These are phyloP conservation scores for Argyrosomus japonicus DNA, from an alignment of 2,113 vertebrate genomes.

Conservation along the genomic window DNA sequence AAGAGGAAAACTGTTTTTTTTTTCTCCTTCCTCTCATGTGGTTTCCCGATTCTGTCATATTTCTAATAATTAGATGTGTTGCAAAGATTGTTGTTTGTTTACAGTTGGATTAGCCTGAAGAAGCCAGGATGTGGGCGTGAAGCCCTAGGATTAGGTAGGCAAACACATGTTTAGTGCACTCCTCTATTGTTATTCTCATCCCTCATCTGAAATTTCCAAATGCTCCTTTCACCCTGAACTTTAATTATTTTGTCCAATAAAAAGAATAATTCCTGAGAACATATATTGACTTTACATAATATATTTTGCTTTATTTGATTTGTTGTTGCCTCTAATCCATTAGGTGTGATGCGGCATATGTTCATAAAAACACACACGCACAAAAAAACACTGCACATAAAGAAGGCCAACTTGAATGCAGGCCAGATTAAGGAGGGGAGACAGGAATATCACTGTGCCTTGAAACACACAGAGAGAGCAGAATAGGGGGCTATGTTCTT, in stretches of 20 bases:
- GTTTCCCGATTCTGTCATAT: slow-evolving; percentile 49
- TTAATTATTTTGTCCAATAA: slow-evolving; percentile 15
- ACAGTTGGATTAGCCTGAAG: slow-evolving; percentile 58
- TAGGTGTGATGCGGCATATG: slow-evolving; percentile 39
- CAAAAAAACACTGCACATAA: slow-evolving; percentile 37
- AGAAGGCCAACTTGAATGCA: slow-evolving; percentile 54
- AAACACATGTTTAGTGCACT: slow-evolving; percentile 54
- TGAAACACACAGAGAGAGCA: slow-evolving; percentile 56
- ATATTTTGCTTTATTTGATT: slow-evolving; percentile 4
- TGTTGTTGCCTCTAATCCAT: slow-evolving; percentile 26
- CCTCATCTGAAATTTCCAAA: slow-evolving; percentile 52
- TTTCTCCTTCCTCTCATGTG: not conserved
- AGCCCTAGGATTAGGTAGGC: slow-evolving; percentile 58
- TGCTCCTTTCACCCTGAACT: slow-evolving; percentile 26
- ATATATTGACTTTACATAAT: not conserved
- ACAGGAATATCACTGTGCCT: slow-evolving; percentile 55
- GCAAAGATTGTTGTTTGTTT: slow-evolving; percentile 54
- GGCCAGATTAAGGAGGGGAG: slow-evolving; percentile 67
- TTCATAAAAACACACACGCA: slow-evolving; percentile 32
- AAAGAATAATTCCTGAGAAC: not conserved
- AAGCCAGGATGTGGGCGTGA: slow-evolving; percentile 50
- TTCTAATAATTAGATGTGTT: slow-evolving; percentile 63
- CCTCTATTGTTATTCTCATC: slow-evolving; percentile 49
- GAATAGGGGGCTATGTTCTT: slow-evolving; percentile 56
- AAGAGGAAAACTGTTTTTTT: slow-evolving; percentile 51